phyloP scores from a whole-genome alignment of 1,140 invertebrate species.

The Acarapis woodi region DNA sequence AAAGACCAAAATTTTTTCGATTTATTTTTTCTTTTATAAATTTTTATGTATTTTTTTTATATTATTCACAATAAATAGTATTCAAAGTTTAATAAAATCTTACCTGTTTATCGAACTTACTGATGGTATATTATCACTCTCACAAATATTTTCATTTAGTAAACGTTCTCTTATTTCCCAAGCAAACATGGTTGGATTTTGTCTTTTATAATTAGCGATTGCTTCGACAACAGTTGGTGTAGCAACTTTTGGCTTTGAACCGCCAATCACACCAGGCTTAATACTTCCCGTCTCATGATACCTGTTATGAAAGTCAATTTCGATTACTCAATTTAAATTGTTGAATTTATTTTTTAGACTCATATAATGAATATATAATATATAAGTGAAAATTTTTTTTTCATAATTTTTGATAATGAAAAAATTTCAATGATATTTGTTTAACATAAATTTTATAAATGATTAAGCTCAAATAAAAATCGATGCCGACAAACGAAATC shows the following conservation, averaged over 20 bases:
- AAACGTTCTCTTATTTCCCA: slow-evolving; percentile 96
- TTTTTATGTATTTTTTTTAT: background rate
- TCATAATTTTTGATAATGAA: no score
- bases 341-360: no score
- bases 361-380: no score
- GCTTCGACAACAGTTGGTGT: slow-evolving; percentile 93
- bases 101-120: slow-evolving; percentile 97
- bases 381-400: no score
- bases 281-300: slow-evolving; percentile 97
- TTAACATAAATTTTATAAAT: no score
- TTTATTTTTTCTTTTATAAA: background rate
- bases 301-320: no score
- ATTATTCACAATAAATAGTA: background rate
- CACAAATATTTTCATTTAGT: slow-evolving; percentile 81
- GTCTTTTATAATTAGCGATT: slow-evolving; percentile 88
- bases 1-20: no score
- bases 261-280: slow-evolving; percentile 92
- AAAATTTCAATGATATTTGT: no score
- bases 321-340: no score
- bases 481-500: no score
- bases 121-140: slow-evolving; percentile 91
- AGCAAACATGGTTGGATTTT: slow-evolving; percentile 98
- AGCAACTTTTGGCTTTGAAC: slow-evolving; percentile 95
- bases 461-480: no score
- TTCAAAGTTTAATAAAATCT: no score